Conservation (phyloP, 2,888 invertebrate species). For the Mactromeris polynyma region DNA sequence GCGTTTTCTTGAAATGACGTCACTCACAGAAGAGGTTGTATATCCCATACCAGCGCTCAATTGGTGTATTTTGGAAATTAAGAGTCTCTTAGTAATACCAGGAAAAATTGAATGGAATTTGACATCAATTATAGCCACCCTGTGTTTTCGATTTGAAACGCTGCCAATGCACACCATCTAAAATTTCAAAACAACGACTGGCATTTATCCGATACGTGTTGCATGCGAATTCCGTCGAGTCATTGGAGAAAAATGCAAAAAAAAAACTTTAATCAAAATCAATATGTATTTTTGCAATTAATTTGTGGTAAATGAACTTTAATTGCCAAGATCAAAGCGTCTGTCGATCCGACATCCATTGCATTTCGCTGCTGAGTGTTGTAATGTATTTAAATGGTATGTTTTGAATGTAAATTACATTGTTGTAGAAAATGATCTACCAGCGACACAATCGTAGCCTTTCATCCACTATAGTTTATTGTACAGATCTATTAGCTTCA, state of each 20-base stretch:
- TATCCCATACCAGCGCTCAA: too few species aligned
- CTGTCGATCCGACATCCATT: neutral
- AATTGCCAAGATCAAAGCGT: neutral
- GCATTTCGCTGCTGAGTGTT: neutral
- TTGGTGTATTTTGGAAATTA: too few species aligned
- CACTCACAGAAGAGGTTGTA: too few species aligned
- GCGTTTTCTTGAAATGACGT: too few species aligned
- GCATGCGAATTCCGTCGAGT: neutral
- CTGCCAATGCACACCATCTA: too few species aligned
- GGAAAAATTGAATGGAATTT: too few species aligned
- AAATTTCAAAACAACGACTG: too few species aligned
- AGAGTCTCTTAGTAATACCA: too few species aligned
- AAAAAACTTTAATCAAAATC: neutral
- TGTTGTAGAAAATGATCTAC: neutral
- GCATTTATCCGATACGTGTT: neutral
- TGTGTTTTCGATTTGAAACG: too few species aligned
- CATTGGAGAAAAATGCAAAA: neutral
- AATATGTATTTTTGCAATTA: neutral
- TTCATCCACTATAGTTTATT: neutral
- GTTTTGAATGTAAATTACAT: neutral
- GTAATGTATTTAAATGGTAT: neutral
- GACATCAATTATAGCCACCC: too few species aligned
- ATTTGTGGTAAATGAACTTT: neutral
- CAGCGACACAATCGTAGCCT: neutral
- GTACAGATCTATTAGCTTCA: constrained; percentile 11